Base-by-base conservation (phyloP, 2,888 invertebrate species). In the Ptychoptera albimana region DNA sequence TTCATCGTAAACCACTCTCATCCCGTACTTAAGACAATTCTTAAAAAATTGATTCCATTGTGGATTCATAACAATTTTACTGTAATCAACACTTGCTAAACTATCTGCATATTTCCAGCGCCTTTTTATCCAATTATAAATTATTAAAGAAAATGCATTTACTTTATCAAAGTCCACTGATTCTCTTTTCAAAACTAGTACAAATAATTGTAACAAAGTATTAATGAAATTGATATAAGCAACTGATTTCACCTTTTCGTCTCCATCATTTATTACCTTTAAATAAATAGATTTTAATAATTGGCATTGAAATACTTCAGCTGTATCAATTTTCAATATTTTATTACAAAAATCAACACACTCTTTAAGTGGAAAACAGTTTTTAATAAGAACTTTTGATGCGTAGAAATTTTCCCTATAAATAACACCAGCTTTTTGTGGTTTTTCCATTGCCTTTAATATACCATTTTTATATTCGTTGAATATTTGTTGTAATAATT, bases 391-490 rank as follows among this genome's bases (percentile, higher is more conserved):
- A 50, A 70, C 69, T 8, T 66, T 64, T 23, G 79, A 68, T n/a
- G 75, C 72, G 43, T 64, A 58, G 46, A 73, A 68, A 56, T 77
- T 73, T 45, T 72, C 70, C 37, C 73, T 63, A 50, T 79, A 77
- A 42, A 79, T 72, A 50, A 74, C 73, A 1, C 77, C 75, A 4
- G 74, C 75, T 63, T 81, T 81, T 48, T 77, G 76, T 1, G 80
- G 81, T 55, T 79, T 80, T 53, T 77, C 75, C 37, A 81, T 61
- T 48, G 74, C 67, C 59, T 77, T 76, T 42, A 67, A 58, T 32
- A 85, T 72, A 49, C 77, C 75, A 1, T 69, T 61, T 58, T 77
- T 74, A 50, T 78, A 76, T 53, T 73, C 68, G 38, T 70, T 63
- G 54, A 71, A 79, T 44, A 82, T 64, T 42, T 61, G 67, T 15